phyloP scores from a whole-genome alignment of 2,888 invertebrate genomes.

The Camponotus fellah region DNA sequence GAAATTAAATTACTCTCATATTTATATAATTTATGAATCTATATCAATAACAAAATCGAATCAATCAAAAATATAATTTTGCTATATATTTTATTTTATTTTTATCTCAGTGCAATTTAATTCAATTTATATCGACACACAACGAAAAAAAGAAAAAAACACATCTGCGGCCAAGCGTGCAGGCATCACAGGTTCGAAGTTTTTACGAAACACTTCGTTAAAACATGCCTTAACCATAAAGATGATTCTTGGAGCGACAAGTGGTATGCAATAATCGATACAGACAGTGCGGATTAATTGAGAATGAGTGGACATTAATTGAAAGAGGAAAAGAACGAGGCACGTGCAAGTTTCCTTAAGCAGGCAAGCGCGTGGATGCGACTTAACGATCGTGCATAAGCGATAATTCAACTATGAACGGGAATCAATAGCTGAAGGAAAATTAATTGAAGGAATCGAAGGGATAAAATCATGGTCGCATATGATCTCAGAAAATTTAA shows the following conservation, averaged over 20 bases:
- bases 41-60: background rate
- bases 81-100: background rate
- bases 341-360: constrained; percentile 79
- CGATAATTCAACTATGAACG: constrained; percentile 58
- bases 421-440: constrained; percentile 28
- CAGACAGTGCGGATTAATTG: constrained; percentile 82
- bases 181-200: constrained; percentile 64
- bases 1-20: background rate
- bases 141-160: constrained; percentile 53
- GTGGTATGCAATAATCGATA: constrained; percentile 80
- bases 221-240: constrained; percentile 69
- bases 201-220: constrained; percentile 66
- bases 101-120: background rate
- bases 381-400: constrained; percentile 61
- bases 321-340: constrained; percentile 77
- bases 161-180: constrained; percentile 63
- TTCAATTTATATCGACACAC: background rate
- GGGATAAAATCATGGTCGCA: background rate
- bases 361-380: constrained; percentile 65
- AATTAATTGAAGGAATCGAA: constrained; percentile 22
- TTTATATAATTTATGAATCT: background rate
- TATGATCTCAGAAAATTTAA: constrained; percentile 23
- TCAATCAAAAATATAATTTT: background rate
- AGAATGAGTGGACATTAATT: constrained; percentile 82
- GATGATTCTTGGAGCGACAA: constrained; percentile 73